Percentiles rank a stretch among this genome's conserved stretches.
phyloP scores from a whole-genome alignment of 2,888 invertebrate genomes.

The Dioctria rufipes region DNA sequence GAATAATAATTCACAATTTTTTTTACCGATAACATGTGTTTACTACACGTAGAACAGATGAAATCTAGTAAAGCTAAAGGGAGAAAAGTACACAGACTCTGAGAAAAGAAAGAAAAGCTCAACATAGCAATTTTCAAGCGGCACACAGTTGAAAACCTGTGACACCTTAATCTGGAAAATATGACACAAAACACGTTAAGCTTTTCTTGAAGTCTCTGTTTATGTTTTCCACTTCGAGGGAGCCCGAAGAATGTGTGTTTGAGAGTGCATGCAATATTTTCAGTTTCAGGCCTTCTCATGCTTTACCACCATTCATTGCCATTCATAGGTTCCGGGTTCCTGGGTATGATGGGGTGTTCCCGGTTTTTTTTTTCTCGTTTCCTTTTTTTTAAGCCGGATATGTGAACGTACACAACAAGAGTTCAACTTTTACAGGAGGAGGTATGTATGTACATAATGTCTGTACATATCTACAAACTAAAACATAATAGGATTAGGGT shows the following conservation, averaged over 20 bases:
- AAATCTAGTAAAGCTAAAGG: neutral
- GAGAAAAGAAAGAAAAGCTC: slow-evolving; percentile 32
- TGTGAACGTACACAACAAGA: slow-evolving; percentile 3
- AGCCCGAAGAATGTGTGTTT: slow-evolving; percentile 26
- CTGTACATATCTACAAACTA: slow-evolving; percentile 10
- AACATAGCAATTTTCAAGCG: slow-evolving; percentile 49
- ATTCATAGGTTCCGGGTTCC: neutral
- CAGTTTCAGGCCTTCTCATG: slow-evolving; percentile 16
- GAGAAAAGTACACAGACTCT: neutral
- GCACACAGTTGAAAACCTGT: slow-evolving; percentile 45
- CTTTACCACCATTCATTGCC: neutral
- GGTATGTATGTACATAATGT: no score
- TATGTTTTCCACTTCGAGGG: slow-evolving; percentile 20
- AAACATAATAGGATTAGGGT: slow-evolving; percentile 40
- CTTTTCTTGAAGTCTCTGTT: slow-evolving; percentile 47
- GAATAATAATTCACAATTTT: slow-evolving; percentile 45
- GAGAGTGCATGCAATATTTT: slow-evolving; percentile 33
- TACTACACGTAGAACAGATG: neutral
- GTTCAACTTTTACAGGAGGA: neutral
- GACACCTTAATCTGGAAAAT: slow-evolving; percentile 61
- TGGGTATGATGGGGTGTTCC: neutral
- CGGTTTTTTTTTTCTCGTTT: neutral
- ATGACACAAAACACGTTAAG: slow-evolving; percentile 61
- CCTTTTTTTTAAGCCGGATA: slow-evolving; percentile 7
- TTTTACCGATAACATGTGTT: slow-evolving; percentile 4